These are phyloP conservation scores for Amazona vittata DNA, from an alignment of 2,113 vertebrate species.

Conservation along the genomic window DNA sequence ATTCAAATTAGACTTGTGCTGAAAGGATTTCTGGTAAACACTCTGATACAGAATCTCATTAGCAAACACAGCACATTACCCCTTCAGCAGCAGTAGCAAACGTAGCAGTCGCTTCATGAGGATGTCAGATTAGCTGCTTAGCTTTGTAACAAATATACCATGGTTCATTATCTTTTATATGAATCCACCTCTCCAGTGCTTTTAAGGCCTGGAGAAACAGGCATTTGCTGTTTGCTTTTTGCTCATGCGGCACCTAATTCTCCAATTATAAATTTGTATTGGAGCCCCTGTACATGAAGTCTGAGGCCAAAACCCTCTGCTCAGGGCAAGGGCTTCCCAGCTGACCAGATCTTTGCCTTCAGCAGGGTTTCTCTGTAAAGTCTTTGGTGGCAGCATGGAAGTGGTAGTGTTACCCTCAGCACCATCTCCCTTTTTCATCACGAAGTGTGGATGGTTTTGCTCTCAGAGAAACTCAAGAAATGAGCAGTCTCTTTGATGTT, in stretches of 20 bases:
- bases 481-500: background rate
- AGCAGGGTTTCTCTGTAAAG: background rate
- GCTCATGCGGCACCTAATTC: background rate
- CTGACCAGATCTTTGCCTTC: background rate
- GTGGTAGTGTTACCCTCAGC: background rate
- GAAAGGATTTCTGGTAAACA: background rate
- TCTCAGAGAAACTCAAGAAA: background rate
- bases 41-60: background rate
- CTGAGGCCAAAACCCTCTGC: background rate
- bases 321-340: background rate
- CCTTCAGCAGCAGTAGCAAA: background rate
- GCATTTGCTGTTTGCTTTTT: background rate
- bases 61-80: background rate
- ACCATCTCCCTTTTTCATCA: background rate
- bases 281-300: rapidly evolving
- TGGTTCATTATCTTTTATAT: conserved; percentile 31
- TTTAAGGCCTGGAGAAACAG: background rate
- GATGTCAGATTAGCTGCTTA: conserved; percentile 44
- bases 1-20: background rate
- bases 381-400: background rate
- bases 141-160: conserved; percentile 47
- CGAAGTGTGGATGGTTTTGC: background rate
- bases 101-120: background rate
- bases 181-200: conserved; percentile 22
- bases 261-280: background rate